phyloP scores from a whole-genome alignment of 2,888 invertebrate genomes.

The Ceramica pisi region DNA sequence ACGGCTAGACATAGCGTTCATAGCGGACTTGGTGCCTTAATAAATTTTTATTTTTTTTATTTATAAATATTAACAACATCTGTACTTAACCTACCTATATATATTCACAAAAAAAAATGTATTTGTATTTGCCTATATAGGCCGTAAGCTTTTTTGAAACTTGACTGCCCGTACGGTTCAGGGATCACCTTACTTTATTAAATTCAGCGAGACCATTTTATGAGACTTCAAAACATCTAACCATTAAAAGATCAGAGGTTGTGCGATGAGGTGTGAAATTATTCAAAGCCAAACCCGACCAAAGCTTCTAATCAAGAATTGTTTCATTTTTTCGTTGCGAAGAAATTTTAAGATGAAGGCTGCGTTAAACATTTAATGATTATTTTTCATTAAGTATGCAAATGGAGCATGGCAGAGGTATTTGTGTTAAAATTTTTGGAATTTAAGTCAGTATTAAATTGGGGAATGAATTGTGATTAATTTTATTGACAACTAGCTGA shows the following conservation, averaged over 20 bases:
- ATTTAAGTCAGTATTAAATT: background rate
- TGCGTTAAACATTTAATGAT: conserved; percentile 36
- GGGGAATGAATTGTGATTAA: too few relatives aligned
- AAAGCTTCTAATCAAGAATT: conserved; percentile 30
- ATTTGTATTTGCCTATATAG: too few relatives aligned
- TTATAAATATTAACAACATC: too few relatives aligned
- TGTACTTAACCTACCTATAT: too few relatives aligned
- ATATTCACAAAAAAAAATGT: too few relatives aligned
- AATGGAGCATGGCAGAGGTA: conserved; percentile 6
- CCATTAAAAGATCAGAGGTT: background rate
- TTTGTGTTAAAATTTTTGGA: background rate
- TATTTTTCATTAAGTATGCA: conserved; percentile 45
- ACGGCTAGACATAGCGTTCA: too few relatives aligned
- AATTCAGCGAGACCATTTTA: background rate
- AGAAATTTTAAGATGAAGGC: conserved; percentile 26
- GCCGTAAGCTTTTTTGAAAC: background rate
- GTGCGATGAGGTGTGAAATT: conserved; percentile 24
- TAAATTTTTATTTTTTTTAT: too few relatives aligned
- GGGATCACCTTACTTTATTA: background rate
- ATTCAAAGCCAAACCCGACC: conserved; percentile 19
- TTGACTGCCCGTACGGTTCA: background rate
- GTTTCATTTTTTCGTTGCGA: conserved; percentile 13
- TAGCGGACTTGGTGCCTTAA: too few relatives aligned
- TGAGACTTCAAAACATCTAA: background rate
- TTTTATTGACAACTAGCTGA: too few relatives aligned